phyloP scores from a whole-genome alignment of 2,888 invertebrate species.

The Taenaris catops region DNA sequence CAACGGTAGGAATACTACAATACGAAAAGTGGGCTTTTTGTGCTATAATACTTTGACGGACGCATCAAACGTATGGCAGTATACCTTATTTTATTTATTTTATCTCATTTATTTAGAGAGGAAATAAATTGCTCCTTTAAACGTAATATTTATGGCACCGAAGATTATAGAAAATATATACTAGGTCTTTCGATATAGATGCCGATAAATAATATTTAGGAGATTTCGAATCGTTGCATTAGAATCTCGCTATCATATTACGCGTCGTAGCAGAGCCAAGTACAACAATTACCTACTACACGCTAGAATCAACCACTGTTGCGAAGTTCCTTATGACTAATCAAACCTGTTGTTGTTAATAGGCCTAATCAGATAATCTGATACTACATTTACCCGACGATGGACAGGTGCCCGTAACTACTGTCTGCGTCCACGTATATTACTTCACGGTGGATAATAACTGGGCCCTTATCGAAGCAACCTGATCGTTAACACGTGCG shows the following conservation, averaged over 20 bases:
- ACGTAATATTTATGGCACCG: too few relatives aligned
- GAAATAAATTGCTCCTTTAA: too few relatives aligned
- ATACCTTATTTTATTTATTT: too few relatives aligned
- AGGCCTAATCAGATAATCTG: conserved; percentile 11
- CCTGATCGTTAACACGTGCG: conserved; percentile 20
- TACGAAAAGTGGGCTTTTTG: too few relatives aligned
- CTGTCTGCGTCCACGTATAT: conserved; percentile 4
- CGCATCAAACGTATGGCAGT: too few relatives aligned
- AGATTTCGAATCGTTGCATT: too few relatives aligned
- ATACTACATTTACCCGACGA: conserved; percentile 8
- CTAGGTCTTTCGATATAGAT: too few relatives aligned
- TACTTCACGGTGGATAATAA: conserved; percentile 15
- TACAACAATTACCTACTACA: conserved; percentile 3
- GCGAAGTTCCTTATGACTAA: conserved; percentile 13
- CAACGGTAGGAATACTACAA: too few relatives aligned
- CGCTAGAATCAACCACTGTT: conserved; percentile 1
- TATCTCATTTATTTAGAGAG: too few relatives aligned
- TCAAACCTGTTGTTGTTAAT: conserved; percentile 11
- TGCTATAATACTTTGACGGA: too few relatives aligned
- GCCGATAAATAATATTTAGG: too few relatives aligned
- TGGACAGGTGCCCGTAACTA: conserved; percentile 12
- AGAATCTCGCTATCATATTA: conserved; percentile 4
- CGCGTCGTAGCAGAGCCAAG: neutral
- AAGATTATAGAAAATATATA: too few relatives aligned
- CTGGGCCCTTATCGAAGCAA: conserved; percentile 8